phyloP scores from a whole-genome alignment of 2,113 vertebrate species.

The Corydoras maculifer region DNA sequence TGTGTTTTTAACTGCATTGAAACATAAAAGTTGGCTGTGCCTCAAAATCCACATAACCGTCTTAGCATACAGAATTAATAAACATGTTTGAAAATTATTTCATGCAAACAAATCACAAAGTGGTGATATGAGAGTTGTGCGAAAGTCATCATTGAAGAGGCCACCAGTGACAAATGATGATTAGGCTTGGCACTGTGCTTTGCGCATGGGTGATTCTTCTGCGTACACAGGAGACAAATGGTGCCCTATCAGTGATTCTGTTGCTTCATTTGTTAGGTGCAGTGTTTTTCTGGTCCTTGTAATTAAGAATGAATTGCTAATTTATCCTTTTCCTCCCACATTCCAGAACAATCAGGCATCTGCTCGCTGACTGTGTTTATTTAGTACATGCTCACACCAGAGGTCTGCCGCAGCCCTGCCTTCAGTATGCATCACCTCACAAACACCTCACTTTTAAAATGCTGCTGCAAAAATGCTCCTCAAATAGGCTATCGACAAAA shows the following conservation, averaged over 20 bases:
- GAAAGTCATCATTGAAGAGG: not conserved
- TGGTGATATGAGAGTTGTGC: no score
- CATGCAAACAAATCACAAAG: no score
- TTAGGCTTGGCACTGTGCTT: conserved; percentile 2
- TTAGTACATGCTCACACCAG: not conserved
- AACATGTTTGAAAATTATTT: no score
- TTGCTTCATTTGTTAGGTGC: conserved; percentile 37
- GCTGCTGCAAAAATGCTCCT: no score
- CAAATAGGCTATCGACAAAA: no score
- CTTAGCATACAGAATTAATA: no score
- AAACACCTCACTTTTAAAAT: not conserved
- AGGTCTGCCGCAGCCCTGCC: not conserved
- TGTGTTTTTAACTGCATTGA: not conserved
- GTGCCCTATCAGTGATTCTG: conserved; percentile 23
- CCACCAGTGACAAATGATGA: conserved; percentile 21
- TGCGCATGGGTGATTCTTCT: conserved; percentile 11
- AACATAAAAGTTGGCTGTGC: no score
- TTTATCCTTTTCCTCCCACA: conserved; percentile 43
- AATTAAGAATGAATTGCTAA: conserved; percentile 49
- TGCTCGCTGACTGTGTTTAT: conserved; percentile 5
- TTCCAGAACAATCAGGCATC: conserved; percentile 30
- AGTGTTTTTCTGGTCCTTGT: conserved; percentile 36
- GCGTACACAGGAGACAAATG: not conserved
- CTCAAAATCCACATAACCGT: no score
- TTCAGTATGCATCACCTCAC: not conserved